Evolutionary conservation across 1,140 invertebrate genomes (phyloP), one percentile per base, ranked within the genome.

Genomic region (Drosophila equinoxialis): DNA sequence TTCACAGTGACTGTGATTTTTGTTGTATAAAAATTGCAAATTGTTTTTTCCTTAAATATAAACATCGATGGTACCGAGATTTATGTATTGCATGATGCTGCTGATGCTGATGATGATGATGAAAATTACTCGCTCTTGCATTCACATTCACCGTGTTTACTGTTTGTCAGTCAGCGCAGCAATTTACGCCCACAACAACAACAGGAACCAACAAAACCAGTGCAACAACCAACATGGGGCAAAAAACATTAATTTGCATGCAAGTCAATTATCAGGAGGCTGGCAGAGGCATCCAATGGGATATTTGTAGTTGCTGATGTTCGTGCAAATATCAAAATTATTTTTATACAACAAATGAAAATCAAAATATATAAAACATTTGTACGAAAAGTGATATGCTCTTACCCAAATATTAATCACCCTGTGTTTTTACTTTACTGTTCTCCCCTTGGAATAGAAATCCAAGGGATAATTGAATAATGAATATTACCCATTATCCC

Each of bases 201-300:
- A 13, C 10, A 39, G 8, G 8, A 20, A 41, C 59, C 5, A 13
- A 26, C 45, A 42, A 8, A 51, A 11, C 60, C 20, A 26, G 23
- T 30, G 42, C 41, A 26, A 14, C 41, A 26, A 14, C 35, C 35
- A 37, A 39, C 17, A 23, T 35, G 41, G 57, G 60, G 71, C 58
- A 82, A 86, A 85, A 83, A 84, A 81, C 71, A 79, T 85, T 82
- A 85, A 85, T 85, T 87, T 85, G 83, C 82, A 81, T 85, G 82
- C 83, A 87, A 87, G 82, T 87, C 82, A 85, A 85, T 85, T 85
- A 85, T 87, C 83, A 76, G 79, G 57, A 70, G 71, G 74, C 68
- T 54, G 51, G 59, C 35, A 77, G 42, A 71, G 72, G 48, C 75
- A 69, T 67, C 63, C 35, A 37, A 37, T 37, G 35, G 35, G 23